Evolutionary conservation across 2,113 vertebrate genomes (phyloP).

Genomic region (Leuciscus idus): DNA sequence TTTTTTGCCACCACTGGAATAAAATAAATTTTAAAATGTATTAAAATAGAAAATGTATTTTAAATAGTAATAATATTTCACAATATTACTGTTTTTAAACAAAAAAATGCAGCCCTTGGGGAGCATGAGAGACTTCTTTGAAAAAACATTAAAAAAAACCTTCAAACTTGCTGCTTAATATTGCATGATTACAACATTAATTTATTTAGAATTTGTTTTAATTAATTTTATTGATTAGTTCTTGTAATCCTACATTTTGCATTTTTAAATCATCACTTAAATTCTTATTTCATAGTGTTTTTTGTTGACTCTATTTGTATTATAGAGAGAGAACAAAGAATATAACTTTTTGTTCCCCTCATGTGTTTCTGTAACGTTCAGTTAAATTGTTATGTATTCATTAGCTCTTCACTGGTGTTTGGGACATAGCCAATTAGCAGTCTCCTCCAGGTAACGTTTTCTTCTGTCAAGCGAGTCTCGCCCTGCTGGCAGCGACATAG

Average conservation of each 20-base stretch:
- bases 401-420: conserved; percentile 63
- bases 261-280: background rate
- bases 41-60: background rate
- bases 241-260: background rate
- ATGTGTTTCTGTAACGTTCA: conserved; percentile 24
- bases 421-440: conserved; percentile 60
- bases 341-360: conserved; percentile 22
- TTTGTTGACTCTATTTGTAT: background rate
- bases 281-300: background rate
- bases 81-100: background rate
- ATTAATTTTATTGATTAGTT: background rate
- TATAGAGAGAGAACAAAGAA: background rate
- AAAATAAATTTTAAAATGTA: background rate
- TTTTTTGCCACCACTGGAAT: background rate
- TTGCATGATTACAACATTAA: background rate
- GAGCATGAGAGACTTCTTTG: background rate
- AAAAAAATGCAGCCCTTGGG: background rate
- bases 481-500: conserved; percentile 63
- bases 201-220: background rate
- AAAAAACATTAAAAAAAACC: background rate
- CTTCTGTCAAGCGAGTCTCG: conserved; percentile 59
- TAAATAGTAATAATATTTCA: background rate
- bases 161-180: background rate
- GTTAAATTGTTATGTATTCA: conserved; percentile 59
- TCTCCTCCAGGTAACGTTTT: conserved; percentile 66